Conservation (phyloP, 2,888 invertebrate species). For the Acronicta aceris region DNA sequence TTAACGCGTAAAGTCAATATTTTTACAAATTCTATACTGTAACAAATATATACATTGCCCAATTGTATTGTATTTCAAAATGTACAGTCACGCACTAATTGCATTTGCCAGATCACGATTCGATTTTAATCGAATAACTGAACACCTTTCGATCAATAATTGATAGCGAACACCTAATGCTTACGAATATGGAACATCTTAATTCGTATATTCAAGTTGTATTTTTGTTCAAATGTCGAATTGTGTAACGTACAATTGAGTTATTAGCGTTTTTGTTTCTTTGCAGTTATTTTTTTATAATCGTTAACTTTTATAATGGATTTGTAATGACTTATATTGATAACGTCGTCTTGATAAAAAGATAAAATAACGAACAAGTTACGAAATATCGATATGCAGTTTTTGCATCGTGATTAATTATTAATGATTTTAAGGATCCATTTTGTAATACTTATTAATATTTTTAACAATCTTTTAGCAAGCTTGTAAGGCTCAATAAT, state of each 20-base stretch:
- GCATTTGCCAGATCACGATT: constrained; percentile 61
- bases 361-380: constrained; percentile 20
- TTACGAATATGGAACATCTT: constrained; percentile 55
- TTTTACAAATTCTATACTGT: constrained; percentile 56
- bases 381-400: constrained; percentile 37
- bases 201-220: constrained; percentile 36
- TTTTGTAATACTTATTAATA: constrained; percentile 45
- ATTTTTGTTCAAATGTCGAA: constrained; percentile 30
- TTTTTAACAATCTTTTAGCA: constrained; percentile 41
- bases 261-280: neutral
- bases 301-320: constrained; percentile 17
- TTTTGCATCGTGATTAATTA: constrained; percentile 39
- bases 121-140: constrained; percentile 48
- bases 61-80: constrained; percentile 65
- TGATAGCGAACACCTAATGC: constrained; percentile 41
- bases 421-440: constrained; percentile 40
- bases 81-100: constrained; percentile 71
- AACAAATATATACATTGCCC: constrained; percentile 55
- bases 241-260: constrained; percentile 23
- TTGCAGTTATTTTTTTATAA: neutral
- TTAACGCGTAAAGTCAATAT: constrained; percentile 36
- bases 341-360: constrained; percentile 31
- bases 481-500: constrained; percentile 25
- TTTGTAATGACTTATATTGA: constrained; percentile 21
- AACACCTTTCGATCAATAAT: constrained; percentile 53